A percentile compares a stretch with the other conserved stretches of the same genome.
phyloP scores from a whole-genome alignment of 2,888 invertebrate species.

The Eristalinus aeneus region DNA sequence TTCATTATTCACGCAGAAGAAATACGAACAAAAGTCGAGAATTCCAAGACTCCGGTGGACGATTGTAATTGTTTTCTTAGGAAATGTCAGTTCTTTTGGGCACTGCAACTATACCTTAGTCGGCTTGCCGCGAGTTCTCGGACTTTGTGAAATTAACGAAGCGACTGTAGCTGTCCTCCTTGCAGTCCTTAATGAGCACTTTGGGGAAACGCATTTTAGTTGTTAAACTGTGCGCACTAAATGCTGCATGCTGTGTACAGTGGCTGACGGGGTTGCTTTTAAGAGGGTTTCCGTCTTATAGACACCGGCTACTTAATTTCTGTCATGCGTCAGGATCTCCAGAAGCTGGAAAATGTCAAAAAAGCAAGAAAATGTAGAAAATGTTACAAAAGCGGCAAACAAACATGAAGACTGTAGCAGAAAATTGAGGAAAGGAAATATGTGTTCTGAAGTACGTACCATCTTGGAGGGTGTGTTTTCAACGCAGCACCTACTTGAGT shows the following conservation, averaged over 20 bases:
- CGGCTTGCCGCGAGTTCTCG: constrained; percentile 12
- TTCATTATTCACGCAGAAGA: constrained; percentile 24
- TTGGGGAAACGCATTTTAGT: neutral
- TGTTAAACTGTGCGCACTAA: neutral
- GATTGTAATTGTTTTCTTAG: constrained; percentile 29
- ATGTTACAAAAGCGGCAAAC: too few relatives aligned
- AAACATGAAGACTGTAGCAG: too few relatives aligned
- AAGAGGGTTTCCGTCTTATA: too few relatives aligned
- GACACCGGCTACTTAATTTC: too few relatives aligned
- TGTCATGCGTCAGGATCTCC: too few relatives aligned
- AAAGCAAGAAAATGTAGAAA: too few relatives aligned
- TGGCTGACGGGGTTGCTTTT: neutral
- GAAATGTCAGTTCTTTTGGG: constrained; percentile 5
- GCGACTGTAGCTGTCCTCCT: constrained; percentile 3
- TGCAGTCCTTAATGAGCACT: constrained; percentile 16
- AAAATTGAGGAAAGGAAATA: too few relatives aligned
- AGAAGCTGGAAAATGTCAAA: too few relatives aligned
- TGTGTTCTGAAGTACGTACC: too few relatives aligned
- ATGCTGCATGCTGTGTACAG: neutral
- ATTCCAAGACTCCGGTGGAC: neutral
- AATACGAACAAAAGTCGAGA: constrained; percentile 9
- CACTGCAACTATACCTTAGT: constrained; percentile 1
- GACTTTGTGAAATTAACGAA: constrained; percentile 38
- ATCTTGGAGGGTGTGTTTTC: too few relatives aligned
- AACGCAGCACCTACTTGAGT: too few relatives aligned